Evolutionary conservation across 1,140 invertebrate species (phyloP), one percentile per base, ranked within the genome.

Genomic region (Lepidotrigona ventralis): DNA sequence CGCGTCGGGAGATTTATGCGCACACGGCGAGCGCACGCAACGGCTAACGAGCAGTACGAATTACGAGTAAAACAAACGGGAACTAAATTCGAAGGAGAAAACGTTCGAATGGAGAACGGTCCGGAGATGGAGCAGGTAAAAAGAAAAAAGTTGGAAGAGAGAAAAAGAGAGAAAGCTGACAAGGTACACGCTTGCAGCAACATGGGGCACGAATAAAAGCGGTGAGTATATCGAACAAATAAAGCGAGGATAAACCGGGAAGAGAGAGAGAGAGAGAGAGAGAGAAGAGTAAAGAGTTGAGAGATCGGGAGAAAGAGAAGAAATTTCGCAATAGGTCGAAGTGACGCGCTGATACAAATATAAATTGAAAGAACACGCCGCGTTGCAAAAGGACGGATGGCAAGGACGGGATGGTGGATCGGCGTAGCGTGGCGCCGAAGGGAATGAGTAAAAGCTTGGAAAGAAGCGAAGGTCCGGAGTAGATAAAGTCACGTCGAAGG

Each of bases 41-140:
- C 15, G 33, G 3, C 19, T 64, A 64, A 64, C 79, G 71, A 81
- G 58, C 71, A 74, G 39, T 53, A 54, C 71, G 71, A 64, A 53
- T 81, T 14, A 8, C 39, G 51, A 29, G 29, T 51, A 39, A 74
- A 74, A 81, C 58, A 74, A 81, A 74, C 46, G 46, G 33, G 79
- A 74, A 66, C 9, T 51, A 81, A 81, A 54, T 81, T 81, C 58
- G 58, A 81, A 15, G 46, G 19, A 46, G 66, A 46, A 46, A 58
- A 69, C 66, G 33, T 11, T 39, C 69, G 71, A 80, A 53, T 39
- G 39, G 51, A 66, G 78, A 79, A 79, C 12, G 39, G 58, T 60
- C 60, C 54, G 39, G 56, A 6, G 54, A 11, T 26, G 19, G 76
- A 53, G n/a, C 33, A 21, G 19, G 29, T 66, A 68, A 51, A 33